phyloP scores from a whole-genome alignment of 2,888 invertebrate species.

The Nasonia oneida region DNA sequence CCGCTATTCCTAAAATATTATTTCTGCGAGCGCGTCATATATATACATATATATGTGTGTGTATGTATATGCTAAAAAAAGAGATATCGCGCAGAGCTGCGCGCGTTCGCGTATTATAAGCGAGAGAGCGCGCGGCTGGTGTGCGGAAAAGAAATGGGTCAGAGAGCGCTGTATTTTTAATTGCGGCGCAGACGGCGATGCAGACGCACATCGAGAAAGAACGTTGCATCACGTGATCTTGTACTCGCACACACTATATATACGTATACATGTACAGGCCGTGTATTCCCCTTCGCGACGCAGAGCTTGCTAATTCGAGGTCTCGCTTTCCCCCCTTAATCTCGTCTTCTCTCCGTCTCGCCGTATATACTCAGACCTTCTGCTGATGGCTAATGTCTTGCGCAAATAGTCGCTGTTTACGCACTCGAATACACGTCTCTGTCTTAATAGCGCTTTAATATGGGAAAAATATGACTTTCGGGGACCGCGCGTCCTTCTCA shows the following conservation, averaged over 20 bases:
- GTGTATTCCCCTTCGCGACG: constrained; percentile 10
- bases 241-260: constrained; percentile 17
- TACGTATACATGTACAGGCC: background rate
- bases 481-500: constrained; percentile 13
- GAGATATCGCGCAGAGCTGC: constrained; percentile 24
- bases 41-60: too few relatives aligned
- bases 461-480: constrained; percentile 1
- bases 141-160: constrained; percentile 58
- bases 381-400: constrained; percentile 53
- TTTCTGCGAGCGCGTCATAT: constrained; percentile 26
- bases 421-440: background rate
- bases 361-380: constrained; percentile 47
- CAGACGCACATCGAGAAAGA: constrained; percentile 65
- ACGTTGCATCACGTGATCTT: constrained; percentile 61
- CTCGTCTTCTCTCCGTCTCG: constrained; percentile 21
- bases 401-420: constrained; percentile 39
- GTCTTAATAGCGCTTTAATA: background rate
- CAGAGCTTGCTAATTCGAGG: constrained; percentile 50
- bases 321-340: constrained; percentile 21
- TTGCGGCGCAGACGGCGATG: constrained; percentile 72
- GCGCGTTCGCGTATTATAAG: constrained; percentile 2
- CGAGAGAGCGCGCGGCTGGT: background rate
- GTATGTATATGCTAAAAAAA: background rate
- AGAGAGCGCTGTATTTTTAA: constrained; percentile 75
- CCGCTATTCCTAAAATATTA: constrained; percentile 58